Evolutionary conservation across 2,113 vertebrate genomes (phyloP).

Genomic region (Bostrychus sinensis): DNA sequence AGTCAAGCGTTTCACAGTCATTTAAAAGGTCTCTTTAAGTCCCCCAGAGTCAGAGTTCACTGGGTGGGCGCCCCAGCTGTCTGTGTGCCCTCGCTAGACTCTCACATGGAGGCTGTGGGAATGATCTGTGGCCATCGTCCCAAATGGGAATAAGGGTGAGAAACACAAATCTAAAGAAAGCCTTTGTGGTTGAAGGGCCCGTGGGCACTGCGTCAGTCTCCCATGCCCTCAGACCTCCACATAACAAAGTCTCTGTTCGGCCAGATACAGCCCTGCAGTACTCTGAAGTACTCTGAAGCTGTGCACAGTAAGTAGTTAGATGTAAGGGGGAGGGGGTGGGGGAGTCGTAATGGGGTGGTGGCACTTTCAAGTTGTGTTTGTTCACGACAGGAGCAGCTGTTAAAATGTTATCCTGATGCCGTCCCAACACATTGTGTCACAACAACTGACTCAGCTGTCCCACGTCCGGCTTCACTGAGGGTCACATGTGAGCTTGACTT

Average conservation of each 20-base stretch:
- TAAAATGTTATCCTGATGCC: slow-evolving; percentile 72
- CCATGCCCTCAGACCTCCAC: slow-evolving; percentile 49
- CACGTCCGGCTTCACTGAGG: slow-evolving; percentile 26
- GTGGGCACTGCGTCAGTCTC: slow-evolving; percentile 59
- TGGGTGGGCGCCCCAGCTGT: slow-evolving; percentile 34
- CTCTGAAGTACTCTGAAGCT: slow-evolving; percentile 20
- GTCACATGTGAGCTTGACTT: slow-evolving; percentile 27
- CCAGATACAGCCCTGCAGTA: slow-evolving; percentile 2
- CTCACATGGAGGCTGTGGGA: slow-evolving; percentile 71
- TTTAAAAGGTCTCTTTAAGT: slow-evolving; percentile 31
- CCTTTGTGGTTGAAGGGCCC: slow-evolving; percentile 42
- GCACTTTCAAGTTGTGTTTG: slow-evolving; percentile 59
- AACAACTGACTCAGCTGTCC: slow-evolving; percentile 60
- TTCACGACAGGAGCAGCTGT: slow-evolving; percentile 70
- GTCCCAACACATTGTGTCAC: slow-evolving; percentile 46
- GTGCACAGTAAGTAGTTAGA: neutral
- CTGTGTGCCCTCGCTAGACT: slow-evolving; percentile 29
- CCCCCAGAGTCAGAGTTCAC: slow-evolving; percentile 31
- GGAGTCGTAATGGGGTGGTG: slow-evolving; percentile 35
- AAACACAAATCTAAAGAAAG: slow-evolving; percentile 54
- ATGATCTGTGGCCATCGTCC: slow-evolving; percentile 57
- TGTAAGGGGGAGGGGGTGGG: neutral
- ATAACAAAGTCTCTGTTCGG: slow-evolving; percentile 28
- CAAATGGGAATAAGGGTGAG: slow-evolving; percentile 58
- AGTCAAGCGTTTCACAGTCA: slow-evolving; percentile 1